Base-by-base conservation (phyloP, 2,888 invertebrate genomes). In the Epicampocera succincta region DNA sequence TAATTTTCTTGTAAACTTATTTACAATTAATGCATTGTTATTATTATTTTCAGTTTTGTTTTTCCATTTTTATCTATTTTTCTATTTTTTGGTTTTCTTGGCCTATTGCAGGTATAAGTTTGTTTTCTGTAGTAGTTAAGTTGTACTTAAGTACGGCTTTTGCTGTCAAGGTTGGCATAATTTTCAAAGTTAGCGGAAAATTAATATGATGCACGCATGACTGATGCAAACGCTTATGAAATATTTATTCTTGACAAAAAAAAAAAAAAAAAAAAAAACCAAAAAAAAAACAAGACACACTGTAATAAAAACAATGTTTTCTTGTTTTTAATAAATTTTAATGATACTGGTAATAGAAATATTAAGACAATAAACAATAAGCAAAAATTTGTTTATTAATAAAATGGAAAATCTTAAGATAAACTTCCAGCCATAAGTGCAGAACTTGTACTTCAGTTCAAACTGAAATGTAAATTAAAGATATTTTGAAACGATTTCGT, bases 91-190 rank as follows among this genome's bases (percentile, higher is more conserved):
- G 6, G 65, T 44, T 63, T 33, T 33, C 6, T 33, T n/a, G n/a
- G n/a, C n/a, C n/a, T 33, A 33, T 25, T 25, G 25, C 5, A 25
- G 6, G 9, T 33, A 33, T 33, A 33, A 33, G 8, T 33, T 33
- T 33, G 33, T 9, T 33, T 33, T 33, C 9, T 33, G 33, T 25
- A 33, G 15, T 56, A 11, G n/a, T 48, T 54, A 63, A 38, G 44
- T 40, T 33, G 33, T 74, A 63, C 29, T 69, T 61, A 66, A 72
- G 44, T 15, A 66, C 60, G 71, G 78, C n/a, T 87, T 87, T 89
- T 88, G 88, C 88, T 87, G 89, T 87, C 89, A 89, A 89, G 89
- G 89, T 86, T 86, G 86, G 88, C 87, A 88, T 89, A 88, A 89
- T 89, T 88, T 89, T 83, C 84, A 83, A 85, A 83, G 83, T 84